Conservation (phyloP, 2,113 vertebrate species). For the Amblyopsis rosae region DNA sequence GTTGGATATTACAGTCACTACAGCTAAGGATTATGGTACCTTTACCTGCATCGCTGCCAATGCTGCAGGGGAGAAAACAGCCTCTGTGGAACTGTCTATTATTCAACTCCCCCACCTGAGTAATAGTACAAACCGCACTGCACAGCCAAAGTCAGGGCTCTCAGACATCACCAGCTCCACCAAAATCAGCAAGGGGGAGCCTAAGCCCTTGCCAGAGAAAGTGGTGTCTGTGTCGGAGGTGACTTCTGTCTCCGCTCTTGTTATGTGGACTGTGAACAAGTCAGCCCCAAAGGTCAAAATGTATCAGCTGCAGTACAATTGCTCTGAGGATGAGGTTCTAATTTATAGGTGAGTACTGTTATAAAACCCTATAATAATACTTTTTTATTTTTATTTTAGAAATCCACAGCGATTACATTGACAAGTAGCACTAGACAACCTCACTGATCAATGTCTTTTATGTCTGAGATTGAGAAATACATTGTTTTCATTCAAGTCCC, state of each 20-base stretch:
- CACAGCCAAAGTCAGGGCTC: slow-evolving; percentile 88
- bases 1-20: slow-evolving; percentile 91
- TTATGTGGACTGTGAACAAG: slow-evolving; percentile 95
- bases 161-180: slow-evolving; percentile 96
- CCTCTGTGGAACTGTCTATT: slow-evolving; percentile 90
- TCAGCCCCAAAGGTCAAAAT: slow-evolving; percentile 94
- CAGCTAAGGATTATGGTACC: slow-evolving; percentile 91
- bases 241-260: slow-evolving; percentile 88
- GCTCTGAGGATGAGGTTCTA: slow-evolving; percentile 95
- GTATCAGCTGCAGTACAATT: slow-evolving; percentile 98
- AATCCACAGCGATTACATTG: too few relatives aligned
- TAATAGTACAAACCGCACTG: slow-evolving; percentile 85
- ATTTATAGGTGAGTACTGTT: slow-evolving; percentile 89
- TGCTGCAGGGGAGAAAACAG: slow-evolving; percentile 92
- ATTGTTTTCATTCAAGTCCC: not conserved
- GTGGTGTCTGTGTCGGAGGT: slow-evolving; percentile 91
- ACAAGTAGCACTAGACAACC: too few relatives aligned
- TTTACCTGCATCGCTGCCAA: slow-evolving; percentile 98
- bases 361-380: not conserved
- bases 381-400: not conserved
- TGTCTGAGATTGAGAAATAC: not conserved
- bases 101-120: slow-evolving; percentile 94
- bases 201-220: slow-evolving; percentile 84
- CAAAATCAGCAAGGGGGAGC: slow-evolving; percentile 86
- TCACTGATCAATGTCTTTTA: not conserved